Base-by-base conservation (phyloP, 2,113 vertebrate species). In the Eolophus roseicapilla region DNA sequence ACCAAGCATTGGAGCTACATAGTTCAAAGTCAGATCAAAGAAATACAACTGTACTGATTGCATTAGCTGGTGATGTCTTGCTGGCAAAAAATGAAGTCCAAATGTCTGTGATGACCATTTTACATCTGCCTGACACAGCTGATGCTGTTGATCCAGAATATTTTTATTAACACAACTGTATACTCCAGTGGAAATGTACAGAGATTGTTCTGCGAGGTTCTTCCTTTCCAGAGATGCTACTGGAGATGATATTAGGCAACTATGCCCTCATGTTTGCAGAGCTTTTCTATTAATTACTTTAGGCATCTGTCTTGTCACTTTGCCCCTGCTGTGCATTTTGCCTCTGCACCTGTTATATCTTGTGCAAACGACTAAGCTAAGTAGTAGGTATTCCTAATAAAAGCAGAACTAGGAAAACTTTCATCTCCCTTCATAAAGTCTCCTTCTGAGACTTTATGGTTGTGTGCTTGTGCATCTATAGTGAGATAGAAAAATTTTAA, bases 11-110 rank as follows among this genome's bases (percentile, higher is more conserved):
- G n/a, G 53, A 90, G 25, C 47, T 41, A 21, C 9, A 1, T 53
- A 76, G 17, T 73, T 93, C 75, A 35, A 94, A 92, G 49, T 86
- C 28, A 73, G 78, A 90, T 37, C 37, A 92, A 80, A 94, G 53
- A 90, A 95, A 67, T 53, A 53, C 39, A 96, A 39, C 41, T 90
- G 10, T 11, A 17, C 14, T 69, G 74, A 41, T 37, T 68, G 15
- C 29, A 25, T 7, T 84, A 49, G 31, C 23, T 63, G 49, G 9
- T 85, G 19, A 57, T 74, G 18, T 63, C 37, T 82, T 86, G 7
- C 41, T 59, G 68, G 63, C 2, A 5, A 76, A 77, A 90, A 95
- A 69, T 37, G 5, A 84, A 82, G 78, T 71, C 64, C 69, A 74
- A 6, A 14, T 68, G 49, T 82, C 46, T 80, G 14, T 49, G 35